Evolutionary conservation across 2,113 vertebrate species (phyloP).

Genomic region (Piaya cayana): DNA sequence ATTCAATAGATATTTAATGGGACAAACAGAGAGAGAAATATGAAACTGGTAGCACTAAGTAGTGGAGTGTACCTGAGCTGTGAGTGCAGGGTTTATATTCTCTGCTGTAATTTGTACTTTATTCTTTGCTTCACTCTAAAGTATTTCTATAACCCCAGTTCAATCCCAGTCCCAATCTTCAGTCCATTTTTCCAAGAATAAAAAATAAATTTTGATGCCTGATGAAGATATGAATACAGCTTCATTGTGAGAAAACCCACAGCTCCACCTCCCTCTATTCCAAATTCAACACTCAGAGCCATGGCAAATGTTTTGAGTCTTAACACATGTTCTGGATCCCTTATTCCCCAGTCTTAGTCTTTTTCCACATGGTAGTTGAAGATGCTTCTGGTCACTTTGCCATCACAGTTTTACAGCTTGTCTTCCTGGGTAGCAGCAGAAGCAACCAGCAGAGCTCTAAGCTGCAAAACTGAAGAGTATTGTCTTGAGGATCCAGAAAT

Average conservation of each 20-base stretch:
- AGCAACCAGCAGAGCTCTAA: not conserved
- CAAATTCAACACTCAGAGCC: not conserved
- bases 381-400: conserved; percentile 18
- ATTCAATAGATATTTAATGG: not conserved
- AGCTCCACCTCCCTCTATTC: not conserved
- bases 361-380: not conserved
- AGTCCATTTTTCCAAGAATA: not conserved
- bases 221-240: not conserved
- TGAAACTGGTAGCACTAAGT: not conserved
- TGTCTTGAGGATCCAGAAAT: not conserved
- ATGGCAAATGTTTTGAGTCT: not conserved
- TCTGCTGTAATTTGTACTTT: not conserved
- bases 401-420: conserved; percentile 1
- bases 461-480: not conserved
- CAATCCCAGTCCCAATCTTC: not conserved
- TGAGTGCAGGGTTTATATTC: not conserved
- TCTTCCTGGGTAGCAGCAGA: not conserved
- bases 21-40: not conserved
- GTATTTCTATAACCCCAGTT: not conserved
- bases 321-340: not conserved
- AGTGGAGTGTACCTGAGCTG: not conserved
- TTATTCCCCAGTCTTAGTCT: not conserved
- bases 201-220: not conserved
- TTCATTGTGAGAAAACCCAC: not conserved
- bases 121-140: not conserved